Percentiles rank a stretch among this genome's conserved stretches.
Evolutionary conservation across 2,797 vertebrate genomes (phyloP).

Genomic region (Lepidocolaptes lacrymiger): DNA sequence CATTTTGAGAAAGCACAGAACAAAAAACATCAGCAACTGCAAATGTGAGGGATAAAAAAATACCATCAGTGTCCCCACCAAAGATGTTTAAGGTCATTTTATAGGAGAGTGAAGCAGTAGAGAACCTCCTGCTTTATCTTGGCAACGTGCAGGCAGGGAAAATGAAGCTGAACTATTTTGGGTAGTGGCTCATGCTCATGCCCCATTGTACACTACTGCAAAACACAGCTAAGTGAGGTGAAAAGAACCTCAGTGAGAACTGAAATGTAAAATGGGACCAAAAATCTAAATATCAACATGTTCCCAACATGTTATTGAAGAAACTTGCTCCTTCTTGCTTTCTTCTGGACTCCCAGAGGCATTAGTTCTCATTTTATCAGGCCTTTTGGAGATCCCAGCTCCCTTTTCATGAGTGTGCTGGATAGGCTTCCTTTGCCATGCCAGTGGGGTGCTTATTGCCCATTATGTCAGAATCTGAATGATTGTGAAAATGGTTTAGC

Average conservation of each 20-base stretch:
- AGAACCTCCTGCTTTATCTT: not conserved
- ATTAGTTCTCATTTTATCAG: not conserved
- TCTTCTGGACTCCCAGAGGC: not conserved
- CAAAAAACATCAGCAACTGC: not conserved
- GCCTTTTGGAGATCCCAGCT: not conserved
- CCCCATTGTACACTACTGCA: not conserved
- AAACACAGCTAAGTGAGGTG: not conserved
- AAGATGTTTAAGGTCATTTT: not conserved
- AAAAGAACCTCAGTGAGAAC: not conserved
- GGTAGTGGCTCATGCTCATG: fast-evolving
- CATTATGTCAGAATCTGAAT: not conserved
- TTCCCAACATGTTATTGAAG: not conserved
- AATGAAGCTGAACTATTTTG: not conserved
- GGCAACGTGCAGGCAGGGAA: not conserved
- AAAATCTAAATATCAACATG: not conserved
- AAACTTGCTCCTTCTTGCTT: not conserved
- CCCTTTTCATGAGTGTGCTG: not conserved
- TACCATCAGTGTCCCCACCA: not conserved
- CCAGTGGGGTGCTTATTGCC: not conserved
- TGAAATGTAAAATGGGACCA: not conserved
- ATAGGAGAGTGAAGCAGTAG: not conserved
- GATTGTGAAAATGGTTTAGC: not conserved
- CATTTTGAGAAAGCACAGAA: not conserved
- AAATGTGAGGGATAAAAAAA: not conserved
- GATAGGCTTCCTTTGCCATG: not conserved